Conservation (phyloP, 2,113 vertebrate species). For the Tupaia tana region DNA sequence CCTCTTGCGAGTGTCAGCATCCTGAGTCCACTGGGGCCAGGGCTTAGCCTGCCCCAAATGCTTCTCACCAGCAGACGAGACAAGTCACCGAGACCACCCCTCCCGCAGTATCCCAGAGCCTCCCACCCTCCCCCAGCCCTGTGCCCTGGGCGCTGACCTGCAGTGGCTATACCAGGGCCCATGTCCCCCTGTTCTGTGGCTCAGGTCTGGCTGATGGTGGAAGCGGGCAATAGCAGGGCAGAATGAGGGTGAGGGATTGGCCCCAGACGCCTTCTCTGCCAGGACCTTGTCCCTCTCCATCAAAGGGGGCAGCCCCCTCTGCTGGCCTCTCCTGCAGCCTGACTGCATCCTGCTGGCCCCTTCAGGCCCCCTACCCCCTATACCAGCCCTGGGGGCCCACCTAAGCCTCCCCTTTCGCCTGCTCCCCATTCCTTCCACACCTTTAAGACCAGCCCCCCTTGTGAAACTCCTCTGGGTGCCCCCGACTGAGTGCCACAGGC, state of each 20-base stretch:
- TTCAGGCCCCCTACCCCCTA: rapidly evolving
- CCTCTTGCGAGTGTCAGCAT: too few relatives aligned
- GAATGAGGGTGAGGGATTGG: background rate
- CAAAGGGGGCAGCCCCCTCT: rapidly evolving
- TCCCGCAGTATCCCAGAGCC: background rate
- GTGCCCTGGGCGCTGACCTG: background rate
- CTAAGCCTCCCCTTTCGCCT: background rate
- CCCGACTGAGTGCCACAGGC: rapidly evolving
- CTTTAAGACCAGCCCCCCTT: background rate
- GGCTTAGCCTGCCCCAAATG: background rate
- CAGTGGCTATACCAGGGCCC: rapidly evolving
- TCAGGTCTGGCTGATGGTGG: rapidly evolving
- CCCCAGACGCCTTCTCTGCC: rapidly evolving
- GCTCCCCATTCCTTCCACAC: background rate
- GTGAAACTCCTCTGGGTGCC: rapidly evolving
- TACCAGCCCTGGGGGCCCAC: background rate
- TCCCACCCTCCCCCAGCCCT: rapidly evolving
- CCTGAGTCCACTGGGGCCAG: background rate
- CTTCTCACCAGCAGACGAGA: rapidly evolving
- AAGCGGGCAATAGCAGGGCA: too few relatives aligned
- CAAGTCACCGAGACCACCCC: background rate
- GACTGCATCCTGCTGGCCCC: too few relatives aligned
- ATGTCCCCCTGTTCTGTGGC: background rate
- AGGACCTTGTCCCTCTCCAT: rapidly evolving
- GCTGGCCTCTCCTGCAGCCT: background rate